phyloP scores from a whole-genome alignment of 2,888 invertebrate genomes.

The Phymatocera aterrima region DNA sequence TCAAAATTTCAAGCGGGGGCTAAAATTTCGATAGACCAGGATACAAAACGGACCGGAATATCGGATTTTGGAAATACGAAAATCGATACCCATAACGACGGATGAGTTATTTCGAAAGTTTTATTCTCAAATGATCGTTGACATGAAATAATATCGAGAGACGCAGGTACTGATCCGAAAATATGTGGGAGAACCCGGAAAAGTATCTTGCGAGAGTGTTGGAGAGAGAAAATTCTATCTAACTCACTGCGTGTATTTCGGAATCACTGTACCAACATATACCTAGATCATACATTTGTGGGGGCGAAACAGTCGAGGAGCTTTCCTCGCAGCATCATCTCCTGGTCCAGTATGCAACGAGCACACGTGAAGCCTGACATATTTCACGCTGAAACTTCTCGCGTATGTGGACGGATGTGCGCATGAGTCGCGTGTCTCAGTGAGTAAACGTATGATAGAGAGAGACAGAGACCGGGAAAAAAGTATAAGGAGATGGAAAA shows the following conservation, averaged over 20 bases:
- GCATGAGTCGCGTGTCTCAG: neutral
- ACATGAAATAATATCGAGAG: no score
- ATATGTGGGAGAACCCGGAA: no score
- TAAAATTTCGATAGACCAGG: no score
- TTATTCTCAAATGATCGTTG: no score
- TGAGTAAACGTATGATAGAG: neutral
- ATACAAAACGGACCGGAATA: no score
- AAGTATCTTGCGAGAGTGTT: neutral
- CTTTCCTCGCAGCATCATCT: conserved; percentile 31
- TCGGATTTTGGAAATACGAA: no score
- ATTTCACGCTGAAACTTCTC: neutral
- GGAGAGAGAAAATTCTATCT: neutral
- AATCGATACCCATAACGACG: no score
- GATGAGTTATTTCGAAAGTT: no score
- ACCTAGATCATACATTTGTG: neutral
- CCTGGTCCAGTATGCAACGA: conserved; percentile 36
- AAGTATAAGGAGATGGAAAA: no score
- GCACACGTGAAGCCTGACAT: conserved; percentile 41
- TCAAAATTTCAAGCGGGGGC: no score
- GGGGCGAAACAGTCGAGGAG: neutral
- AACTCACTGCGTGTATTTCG: neutral
- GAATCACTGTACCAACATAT: neutral
- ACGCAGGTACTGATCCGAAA: no score
- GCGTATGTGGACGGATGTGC: conserved; percentile 20
- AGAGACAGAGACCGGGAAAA: neutral